phyloP scores from a whole-genome alignment of 2,113 vertebrate genomes.

The Ammodytes dubius region DNA sequence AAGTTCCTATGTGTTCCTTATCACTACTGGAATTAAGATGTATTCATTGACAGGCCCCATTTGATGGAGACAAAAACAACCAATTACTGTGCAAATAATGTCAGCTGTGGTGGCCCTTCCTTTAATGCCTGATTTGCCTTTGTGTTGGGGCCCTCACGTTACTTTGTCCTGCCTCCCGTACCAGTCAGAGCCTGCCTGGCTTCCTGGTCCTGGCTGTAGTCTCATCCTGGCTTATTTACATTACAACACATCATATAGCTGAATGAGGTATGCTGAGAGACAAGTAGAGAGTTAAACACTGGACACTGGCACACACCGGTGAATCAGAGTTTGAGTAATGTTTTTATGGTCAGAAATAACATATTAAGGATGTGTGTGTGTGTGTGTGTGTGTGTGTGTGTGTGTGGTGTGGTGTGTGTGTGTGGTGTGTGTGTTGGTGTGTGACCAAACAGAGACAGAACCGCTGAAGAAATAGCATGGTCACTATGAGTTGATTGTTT shows the following conservation, averaged over 20 bases:
- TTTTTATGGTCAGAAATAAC: not conserved
- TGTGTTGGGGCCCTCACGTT: conserved; percentile 38
- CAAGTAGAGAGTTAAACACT: conserved; percentile 11
- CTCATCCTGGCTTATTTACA: conserved; percentile 66
- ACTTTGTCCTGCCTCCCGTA: conserved; percentile 51
- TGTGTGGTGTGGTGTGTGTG: conserved; percentile 24
- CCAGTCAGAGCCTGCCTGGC: conserved; percentile 28
- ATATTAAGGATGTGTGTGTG: not conserved
- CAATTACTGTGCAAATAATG: conserved; percentile 70
- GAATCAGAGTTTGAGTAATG: conserved; percentile 49
- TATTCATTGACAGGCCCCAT: conserved; percentile 57
- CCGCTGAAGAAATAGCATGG: not conserved
- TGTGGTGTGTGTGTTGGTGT: conserved; percentile 52
- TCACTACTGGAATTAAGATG: conserved; percentile 51
- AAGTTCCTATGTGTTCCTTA: conserved; percentile 35
- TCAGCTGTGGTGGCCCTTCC: conserved; percentile 43
- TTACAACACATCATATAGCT: conserved; percentile 59
- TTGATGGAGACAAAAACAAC: conserved; percentile 67
- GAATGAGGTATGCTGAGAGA: conserved; percentile 55
- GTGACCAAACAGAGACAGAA: conserved; percentile 22
- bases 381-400: not conserved
- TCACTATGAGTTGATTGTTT: conserved; percentile 39
- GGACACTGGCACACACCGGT: not conserved
- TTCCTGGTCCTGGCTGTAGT: conserved; percentile 30
- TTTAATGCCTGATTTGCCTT: conserved; percentile 65